Evolutionary conservation across 2,888 invertebrate species (phyloP).

Genomic region (Netelia melanura): DNA sequence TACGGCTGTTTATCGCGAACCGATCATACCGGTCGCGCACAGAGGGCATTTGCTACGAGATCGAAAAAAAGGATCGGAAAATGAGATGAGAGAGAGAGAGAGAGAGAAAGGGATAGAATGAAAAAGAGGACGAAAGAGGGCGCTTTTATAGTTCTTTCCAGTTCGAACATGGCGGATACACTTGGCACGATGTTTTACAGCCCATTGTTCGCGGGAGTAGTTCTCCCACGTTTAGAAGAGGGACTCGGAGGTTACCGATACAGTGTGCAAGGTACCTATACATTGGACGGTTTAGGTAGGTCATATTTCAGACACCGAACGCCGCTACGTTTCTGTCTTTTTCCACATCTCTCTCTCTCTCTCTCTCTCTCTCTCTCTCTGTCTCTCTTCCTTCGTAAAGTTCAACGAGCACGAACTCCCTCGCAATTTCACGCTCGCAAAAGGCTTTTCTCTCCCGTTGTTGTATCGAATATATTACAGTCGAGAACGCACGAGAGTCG

Average conservation of each 20-base stretch:
- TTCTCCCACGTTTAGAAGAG: constrained; percentile 50
- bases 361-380: constrained; percentile 6
- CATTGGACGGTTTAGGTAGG: constrained; percentile 29
- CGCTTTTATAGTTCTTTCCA: constrained; percentile 40
- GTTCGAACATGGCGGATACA: constrained; percentile 31
- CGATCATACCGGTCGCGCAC: constrained; percentile 60
- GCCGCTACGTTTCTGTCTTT: background rate
- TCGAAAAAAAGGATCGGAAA: background rate
- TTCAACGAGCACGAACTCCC: constrained; percentile 30
- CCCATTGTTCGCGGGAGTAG: constrained; percentile 50
- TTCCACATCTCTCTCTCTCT: background rate
- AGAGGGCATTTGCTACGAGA: background rate
- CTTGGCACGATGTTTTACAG: constrained; percentile 48
- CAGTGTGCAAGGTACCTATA: constrained; percentile 31
- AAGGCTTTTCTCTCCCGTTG: background rate
- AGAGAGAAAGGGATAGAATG: background rate
- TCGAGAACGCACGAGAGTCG: background rate
- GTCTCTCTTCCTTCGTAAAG: background rate
- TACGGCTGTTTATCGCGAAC: constrained; percentile 69
- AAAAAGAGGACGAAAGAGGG: constrained; percentile 5
- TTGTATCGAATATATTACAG: background rate
- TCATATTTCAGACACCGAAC: constrained; percentile 42
- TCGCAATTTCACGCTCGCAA: constrained; percentile 24
- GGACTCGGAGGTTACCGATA: constrained; percentile 25
- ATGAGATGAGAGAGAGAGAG: background rate